A percentile compares a stretch with the other conserved stretches of the same genome.
Conservation (phyloP, 2,113 vertebrate genomes). For the Microcebus ravelobensis region DNA sequence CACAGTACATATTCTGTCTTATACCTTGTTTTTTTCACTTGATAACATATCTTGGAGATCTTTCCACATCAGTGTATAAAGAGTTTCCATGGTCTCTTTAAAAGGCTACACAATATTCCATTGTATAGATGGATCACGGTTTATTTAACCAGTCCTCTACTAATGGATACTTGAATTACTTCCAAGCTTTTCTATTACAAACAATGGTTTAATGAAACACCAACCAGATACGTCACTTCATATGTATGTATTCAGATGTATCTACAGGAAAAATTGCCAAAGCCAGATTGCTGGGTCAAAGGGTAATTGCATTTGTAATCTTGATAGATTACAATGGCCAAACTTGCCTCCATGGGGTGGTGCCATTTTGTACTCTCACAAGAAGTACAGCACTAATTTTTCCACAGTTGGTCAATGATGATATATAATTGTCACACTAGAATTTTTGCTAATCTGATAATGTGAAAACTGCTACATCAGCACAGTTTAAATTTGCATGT, state of each 20-base stretch:
- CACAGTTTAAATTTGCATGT: not conserved
- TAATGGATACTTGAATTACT: conserved; percentile 49
- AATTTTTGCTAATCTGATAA: conserved; percentile 9
- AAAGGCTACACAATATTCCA: conserved; percentile 22
- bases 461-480: not conserved
- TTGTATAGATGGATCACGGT: not conserved
- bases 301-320: conserved; percentile 19
- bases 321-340: not conserved
- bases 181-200: conserved; percentile 61
- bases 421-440: not conserved
- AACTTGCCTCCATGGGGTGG: not conserved
- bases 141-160: conserved; percentile 39
- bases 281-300: conserved; percentile 5
- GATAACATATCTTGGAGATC: not conserved
- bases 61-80: not conserved
- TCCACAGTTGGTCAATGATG: not conserved
- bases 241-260: conserved; percentile 8
- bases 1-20: not conserved
- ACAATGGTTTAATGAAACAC: conserved; percentile 54
- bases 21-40: not conserved
- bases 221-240: not conserved
- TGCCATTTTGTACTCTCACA: not conserved
- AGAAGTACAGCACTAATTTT: not conserved
- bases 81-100: conserved; percentile 16
- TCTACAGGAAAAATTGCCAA: not conserved